Evolutionary conservation across 2,888 invertebrate species (phyloP), one percentile per base, ranked within the genome.

Genomic region (Drosophila dives): DNA sequence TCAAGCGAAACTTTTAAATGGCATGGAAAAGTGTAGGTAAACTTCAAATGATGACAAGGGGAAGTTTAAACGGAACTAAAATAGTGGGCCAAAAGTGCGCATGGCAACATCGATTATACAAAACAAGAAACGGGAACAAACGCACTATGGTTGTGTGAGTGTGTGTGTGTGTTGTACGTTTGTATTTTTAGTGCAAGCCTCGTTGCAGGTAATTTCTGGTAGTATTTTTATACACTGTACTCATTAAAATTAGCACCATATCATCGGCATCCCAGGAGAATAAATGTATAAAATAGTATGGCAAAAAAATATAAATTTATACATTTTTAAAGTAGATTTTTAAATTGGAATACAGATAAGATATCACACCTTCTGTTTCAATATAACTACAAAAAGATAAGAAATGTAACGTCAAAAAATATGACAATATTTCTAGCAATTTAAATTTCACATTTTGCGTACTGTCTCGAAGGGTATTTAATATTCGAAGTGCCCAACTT

Each of bases 81-180:
- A 8, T 42, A 32, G 5, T n/a, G 58, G 63, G 51, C 60, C 58
- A 36, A 74, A 72, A 71, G 56, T 68, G 71, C 72, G 77, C 80
- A 72, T 80, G 69, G 80, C 59, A 80, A 77, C 74, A 80, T 80
- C 69, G 80, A 80, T 80, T 80, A 80, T 75, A 80, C 80, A 80
- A 77, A 63, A 59, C 59, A 32, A 38, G 60, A 79, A 72, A 73
- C 12, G 59, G 55, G 70, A 66, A 29, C 66, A 67, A 67, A 73
- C 71, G 53, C 70, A 71, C 49, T 65, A 62, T 38, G 49, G n/a
- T 17, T 32, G 11, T 50, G 40, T 38, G 32, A 62, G 55, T 61
- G 45, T 42, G 65, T 62, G 36, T 51, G 17, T 59, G 48, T 38
- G 49, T 48, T 64, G 17, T 20, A 23, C 40, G 20, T 61, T 26